These are phyloP conservation scores for Atrichornis clamosus DNA, from an alignment of 2,113 vertebrate species.

Conservation along the genomic window DNA sequence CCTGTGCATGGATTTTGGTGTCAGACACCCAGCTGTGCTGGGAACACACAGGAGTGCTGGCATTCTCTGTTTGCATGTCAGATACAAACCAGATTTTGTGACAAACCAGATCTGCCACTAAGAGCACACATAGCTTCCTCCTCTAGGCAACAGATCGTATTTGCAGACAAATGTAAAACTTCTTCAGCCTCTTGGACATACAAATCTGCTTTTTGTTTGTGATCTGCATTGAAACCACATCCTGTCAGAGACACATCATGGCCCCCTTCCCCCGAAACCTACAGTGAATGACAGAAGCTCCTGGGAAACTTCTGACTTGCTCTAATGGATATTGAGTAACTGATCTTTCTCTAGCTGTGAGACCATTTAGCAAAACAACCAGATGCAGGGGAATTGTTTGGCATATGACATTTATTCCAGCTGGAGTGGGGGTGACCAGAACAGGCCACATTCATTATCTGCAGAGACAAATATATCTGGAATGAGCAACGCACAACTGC, in stretches of 20 bases:
- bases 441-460: neutral
- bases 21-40: neutral
- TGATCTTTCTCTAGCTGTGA: neutral
- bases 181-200: neutral
- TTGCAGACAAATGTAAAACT: neutral
- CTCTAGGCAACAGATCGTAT: neutral
- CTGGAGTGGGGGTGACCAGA: neutral
- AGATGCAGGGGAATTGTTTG: constrained; percentile 4
- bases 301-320: neutral
- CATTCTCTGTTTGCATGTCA: neutral
- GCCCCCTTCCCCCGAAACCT: neutral
- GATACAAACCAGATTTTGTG: neutral
- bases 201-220: neutral
- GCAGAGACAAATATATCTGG: neutral
- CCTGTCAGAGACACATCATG: neutral
- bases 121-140: neutral
- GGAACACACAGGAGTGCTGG: neutral
- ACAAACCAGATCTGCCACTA: neutral
- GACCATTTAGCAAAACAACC: neutral
- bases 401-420: constrained; percentile 36
- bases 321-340: neutral
- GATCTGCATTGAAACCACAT: neutral
- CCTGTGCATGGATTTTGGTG: neutral
- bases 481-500: neutral
- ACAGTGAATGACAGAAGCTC: neutral